Percentiles rank a stretch among this genome's conserved stretches.
Evolutionary conservation across 2,113 vertebrate genomes (phyloP).

Genomic region (Phyllostomus discolor): DNA sequence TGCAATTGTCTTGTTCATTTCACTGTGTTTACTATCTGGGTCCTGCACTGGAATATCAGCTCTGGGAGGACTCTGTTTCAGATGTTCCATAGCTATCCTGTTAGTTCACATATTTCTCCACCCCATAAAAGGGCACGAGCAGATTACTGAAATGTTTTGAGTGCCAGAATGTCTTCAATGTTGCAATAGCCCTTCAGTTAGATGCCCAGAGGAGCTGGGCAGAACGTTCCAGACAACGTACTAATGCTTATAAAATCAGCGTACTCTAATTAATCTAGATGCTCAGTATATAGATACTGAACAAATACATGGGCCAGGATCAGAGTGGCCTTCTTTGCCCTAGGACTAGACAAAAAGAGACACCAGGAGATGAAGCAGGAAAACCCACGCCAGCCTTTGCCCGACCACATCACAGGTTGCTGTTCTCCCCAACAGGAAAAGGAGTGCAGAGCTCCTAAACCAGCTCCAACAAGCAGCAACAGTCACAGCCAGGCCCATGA

Average conservation of each 20-base stretch:
- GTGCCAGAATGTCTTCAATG: neutral
- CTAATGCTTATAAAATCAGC: neutral
- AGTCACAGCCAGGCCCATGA: neutral
- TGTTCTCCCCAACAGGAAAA: conserved; percentile 1
- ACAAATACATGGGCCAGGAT: neutral
- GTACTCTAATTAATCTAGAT: neutral
- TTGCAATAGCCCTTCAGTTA: neutral
- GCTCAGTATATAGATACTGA: neutral
- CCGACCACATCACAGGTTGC: neutral
- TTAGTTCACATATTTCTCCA: neutral
- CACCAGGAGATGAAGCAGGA: neutral
- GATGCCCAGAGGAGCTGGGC: neutral
- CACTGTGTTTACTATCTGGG: neutral
- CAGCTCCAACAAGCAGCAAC: conserved; percentile 34
- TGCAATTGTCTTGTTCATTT: neutral
- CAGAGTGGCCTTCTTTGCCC: neutral
- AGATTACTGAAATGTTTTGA: neutral
- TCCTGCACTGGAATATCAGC: neutral
- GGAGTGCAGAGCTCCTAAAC: neutral
- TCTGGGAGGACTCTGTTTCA: neutral
- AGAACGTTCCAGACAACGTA: neutral
- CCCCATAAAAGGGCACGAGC: neutral
- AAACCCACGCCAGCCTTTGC: neutral
- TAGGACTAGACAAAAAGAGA: neutral
- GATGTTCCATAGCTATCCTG: neutral